These are phyloP conservation scores for Megalopta genalis DNA, from an alignment of 1,140 invertebrate genomes.

Conservation along the genomic window DNA sequence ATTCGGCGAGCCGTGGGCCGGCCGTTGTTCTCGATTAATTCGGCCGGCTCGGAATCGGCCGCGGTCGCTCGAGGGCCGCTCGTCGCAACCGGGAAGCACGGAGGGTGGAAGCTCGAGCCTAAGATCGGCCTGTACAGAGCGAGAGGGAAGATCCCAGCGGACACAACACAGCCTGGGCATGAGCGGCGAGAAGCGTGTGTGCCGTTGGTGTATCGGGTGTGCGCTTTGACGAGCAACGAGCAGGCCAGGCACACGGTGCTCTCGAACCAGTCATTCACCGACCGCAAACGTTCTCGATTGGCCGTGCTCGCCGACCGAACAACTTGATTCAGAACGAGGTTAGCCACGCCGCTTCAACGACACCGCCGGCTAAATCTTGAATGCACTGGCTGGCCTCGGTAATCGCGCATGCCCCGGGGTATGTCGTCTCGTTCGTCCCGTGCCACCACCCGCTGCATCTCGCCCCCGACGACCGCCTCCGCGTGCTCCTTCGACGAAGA, in stretches of 20 bases:
- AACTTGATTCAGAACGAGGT: conserved; percentile 63
- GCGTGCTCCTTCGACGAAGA: neutral
- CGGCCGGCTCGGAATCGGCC: no score
- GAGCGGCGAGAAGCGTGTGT: neutral
- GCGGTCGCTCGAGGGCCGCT: no score
- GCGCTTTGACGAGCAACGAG: conserved; percentile 52
- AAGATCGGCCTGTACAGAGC: no score
- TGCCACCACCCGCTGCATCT: no score
- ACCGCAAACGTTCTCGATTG: conserved; percentile 60
- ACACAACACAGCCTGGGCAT: neutral
- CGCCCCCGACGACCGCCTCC: no score
- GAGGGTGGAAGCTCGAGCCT: no score
- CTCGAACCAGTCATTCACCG: conserved; percentile 59
- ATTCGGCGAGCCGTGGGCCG: no score
- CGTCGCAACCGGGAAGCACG: no score
- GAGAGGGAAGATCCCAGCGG: no score
- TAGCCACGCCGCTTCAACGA: conserved; percentile 46
- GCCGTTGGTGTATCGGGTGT: conserved; percentile 49
- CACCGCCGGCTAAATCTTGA: conserved; percentile 48
- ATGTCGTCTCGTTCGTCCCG: neutral
- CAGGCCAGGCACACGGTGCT: conserved; percentile 37
- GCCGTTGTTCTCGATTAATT: no score
- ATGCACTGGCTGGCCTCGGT: conserved; percentile 40
- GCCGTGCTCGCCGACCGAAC: conserved; percentile 59
- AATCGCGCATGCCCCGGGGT: conserved; percentile 51